Conservation (phyloP, 2,888 invertebrate genomes). For the Nemotelus nigrinus region DNA sequence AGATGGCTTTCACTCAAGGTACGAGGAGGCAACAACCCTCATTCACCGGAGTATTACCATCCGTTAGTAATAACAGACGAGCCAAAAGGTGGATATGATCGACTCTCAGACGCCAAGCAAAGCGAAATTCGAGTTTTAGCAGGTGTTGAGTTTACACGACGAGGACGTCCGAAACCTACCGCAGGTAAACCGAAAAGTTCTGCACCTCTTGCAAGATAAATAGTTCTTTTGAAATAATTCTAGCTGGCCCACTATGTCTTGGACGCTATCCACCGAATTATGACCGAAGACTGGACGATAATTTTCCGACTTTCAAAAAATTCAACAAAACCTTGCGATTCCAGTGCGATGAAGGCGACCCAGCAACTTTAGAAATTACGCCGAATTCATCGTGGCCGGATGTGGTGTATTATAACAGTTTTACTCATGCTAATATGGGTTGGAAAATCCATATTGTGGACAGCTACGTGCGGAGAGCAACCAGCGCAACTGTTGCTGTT, state of each 20-base stretch:
- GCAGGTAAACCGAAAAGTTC: constrained; percentile 67
- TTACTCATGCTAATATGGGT: constrained; percentile 94
- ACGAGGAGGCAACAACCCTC: constrained; percentile 88
- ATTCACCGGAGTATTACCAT: constrained; percentile 85
- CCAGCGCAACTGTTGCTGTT: neutral
- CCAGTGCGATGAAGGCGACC: constrained; percentile 76
- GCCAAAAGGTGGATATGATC: constrained; percentile 83
- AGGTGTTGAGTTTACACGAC: constrained; percentile 83
- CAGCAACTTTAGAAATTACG: constrained; percentile 79
- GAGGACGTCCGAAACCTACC: constrained; percentile 81
- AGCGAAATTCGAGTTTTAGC: constrained; percentile 78
- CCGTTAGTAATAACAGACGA: constrained; percentile 90
- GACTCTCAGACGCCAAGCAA: constrained; percentile 76
- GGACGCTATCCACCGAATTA: constrained; percentile 72
- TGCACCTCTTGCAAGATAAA: neutral
- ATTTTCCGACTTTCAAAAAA: constrained; percentile 81
- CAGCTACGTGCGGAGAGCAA: constrained; percentile 61
- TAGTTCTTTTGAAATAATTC: constrained; percentile 19
- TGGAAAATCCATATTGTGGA: constrained; percentile 93
- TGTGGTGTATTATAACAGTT: constrained; percentile 91
- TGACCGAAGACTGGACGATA: constrained; percentile 82
- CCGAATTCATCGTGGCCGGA: constrained; percentile 94
- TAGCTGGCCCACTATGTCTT: constrained; percentile 82
- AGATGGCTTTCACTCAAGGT: constrained; percentile 62
- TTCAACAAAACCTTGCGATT: constrained; percentile 81